These are phyloP conservation scores for Xerus inauris DNA, from an alignment of 2,113 vertebrate species.

Conservation along the genomic window DNA sequence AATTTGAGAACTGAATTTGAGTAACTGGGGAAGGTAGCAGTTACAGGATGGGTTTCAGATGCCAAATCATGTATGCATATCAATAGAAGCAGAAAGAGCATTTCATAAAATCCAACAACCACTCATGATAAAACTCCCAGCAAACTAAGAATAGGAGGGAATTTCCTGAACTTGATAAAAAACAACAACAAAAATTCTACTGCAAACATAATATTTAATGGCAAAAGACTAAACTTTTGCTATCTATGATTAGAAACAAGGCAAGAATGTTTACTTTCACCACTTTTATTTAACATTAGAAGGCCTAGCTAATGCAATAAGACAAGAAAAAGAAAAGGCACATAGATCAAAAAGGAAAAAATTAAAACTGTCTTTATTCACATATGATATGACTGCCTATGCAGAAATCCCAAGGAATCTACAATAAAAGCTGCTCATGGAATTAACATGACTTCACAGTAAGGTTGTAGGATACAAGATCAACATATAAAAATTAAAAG, in stretches of 20 bases:
- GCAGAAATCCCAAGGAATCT: background rate
- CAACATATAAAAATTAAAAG: background rate
- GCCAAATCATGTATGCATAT: background rate
- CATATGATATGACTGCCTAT: background rate
- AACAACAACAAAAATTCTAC: background rate
- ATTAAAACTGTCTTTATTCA: background rate
- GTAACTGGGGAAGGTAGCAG: background rate
- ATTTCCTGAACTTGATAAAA: background rate
- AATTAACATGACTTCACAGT: background rate
- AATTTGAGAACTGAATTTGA: background rate
- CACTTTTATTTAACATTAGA: background rate
- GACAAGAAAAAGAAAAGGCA: background rate
- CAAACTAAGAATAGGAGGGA: slow-evolving; percentile 17
- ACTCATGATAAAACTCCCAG: background rate
- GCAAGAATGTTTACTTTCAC: background rate
- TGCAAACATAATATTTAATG: slow-evolving; percentile 18
- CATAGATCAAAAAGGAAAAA: background rate
- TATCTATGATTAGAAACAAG: background rate
- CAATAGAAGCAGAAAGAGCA: background rate
- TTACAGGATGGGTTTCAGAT: background rate
- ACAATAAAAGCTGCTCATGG: background rate
- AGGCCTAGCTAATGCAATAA: background rate
- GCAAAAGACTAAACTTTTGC: background rate
- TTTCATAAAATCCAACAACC: background rate
- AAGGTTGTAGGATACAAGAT: background rate